These are phyloP conservation scores for Camponotus pennsylvanicus DNA, from an alignment of 1,140 invertebrate species.

Conservation along the genomic window DNA sequence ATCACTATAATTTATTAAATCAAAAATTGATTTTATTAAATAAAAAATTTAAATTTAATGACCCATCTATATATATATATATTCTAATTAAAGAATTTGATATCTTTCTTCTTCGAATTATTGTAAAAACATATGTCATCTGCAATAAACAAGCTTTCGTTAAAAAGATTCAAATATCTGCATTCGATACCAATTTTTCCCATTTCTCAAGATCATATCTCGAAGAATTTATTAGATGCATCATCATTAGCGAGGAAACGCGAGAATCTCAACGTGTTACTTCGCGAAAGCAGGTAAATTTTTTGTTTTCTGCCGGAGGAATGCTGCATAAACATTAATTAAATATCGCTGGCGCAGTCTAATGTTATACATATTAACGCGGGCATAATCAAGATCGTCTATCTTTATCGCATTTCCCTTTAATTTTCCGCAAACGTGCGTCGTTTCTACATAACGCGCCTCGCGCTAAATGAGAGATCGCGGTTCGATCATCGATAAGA, in stretches of 20 bases:
- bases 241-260: slow-evolving; percentile 12
- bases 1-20: not conserved
- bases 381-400: slow-evolving; percentile 68
- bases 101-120: not conserved
- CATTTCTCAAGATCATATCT: slow-evolving; percentile 14
- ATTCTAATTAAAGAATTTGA: slow-evolving; percentile 4
- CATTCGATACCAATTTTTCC: not conserved
- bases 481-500: slow-evolving; percentile 66
- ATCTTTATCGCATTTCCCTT: slow-evolving; percentile 30
- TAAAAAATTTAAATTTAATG: not conserved
- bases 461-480: slow-evolving; percentile 29
- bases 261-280: slow-evolving; percentile 13
- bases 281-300: slow-evolving; percentile 35
- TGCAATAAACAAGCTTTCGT: not conserved
- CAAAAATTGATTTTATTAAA: no score
- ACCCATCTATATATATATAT: no score
- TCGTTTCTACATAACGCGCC: slow-evolving; percentile 47
- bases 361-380: slow-evolving; percentile 57
- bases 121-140: not conserved
- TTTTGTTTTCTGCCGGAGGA: slow-evolving; percentile 8
- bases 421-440: slow-evolving; percentile 66
- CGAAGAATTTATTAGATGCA: slow-evolving; percentile 7
- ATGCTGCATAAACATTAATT: slow-evolving; percentile 44
- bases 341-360: slow-evolving; percentile 49
- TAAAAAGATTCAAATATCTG: slow-evolving; percentile 13